A percentile compares a stretch with the other conserved stretches of the same genome.
These are phyloP conservation scores for Squalus acanthias DNA, from an alignment of 2,797 vertebrate genomes.

Conservation along the genomic window DNA sequence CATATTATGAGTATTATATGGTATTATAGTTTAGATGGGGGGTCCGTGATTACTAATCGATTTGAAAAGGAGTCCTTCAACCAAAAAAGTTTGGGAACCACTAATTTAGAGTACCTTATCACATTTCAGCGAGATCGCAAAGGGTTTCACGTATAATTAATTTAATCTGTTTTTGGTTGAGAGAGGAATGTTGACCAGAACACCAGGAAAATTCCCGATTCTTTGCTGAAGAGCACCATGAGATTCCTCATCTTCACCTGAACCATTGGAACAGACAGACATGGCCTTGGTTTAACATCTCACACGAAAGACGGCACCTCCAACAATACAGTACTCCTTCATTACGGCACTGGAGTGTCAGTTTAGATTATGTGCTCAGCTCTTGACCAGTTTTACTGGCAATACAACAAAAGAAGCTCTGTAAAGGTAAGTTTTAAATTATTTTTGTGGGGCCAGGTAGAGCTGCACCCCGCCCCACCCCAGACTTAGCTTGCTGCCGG, in stretches of 20 bases:
- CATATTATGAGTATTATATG: no score
- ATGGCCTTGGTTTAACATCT: not conserved
- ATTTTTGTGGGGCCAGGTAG: no score
- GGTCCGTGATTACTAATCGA: no score
- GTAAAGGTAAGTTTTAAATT: no score
- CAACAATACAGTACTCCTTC: not conserved
- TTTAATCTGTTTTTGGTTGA: not conserved
- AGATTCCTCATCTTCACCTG: not conserved
- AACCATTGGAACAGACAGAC: not conserved
- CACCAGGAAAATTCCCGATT: not conserved
- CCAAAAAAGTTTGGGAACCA: no score
- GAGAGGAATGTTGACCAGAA: not conserved
- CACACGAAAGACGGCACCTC: not conserved
- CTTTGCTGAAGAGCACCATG: not conserved
- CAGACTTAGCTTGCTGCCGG: no score
- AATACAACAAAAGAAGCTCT: no score
- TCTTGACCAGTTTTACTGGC: not conserved
- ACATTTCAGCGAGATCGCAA: not conserved
- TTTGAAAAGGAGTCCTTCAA: no score
- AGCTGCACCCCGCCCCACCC: no score
- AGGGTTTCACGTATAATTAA: not conserved
- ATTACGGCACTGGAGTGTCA: not conserved
- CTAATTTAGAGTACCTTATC: not conserved
- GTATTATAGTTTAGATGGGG: no score
- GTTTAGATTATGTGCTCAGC: not conserved